These are phyloP conservation scores for Troilus luridus DNA, from an alignment of 2,888 invertebrate genomes.

Conservation along the genomic window DNA sequence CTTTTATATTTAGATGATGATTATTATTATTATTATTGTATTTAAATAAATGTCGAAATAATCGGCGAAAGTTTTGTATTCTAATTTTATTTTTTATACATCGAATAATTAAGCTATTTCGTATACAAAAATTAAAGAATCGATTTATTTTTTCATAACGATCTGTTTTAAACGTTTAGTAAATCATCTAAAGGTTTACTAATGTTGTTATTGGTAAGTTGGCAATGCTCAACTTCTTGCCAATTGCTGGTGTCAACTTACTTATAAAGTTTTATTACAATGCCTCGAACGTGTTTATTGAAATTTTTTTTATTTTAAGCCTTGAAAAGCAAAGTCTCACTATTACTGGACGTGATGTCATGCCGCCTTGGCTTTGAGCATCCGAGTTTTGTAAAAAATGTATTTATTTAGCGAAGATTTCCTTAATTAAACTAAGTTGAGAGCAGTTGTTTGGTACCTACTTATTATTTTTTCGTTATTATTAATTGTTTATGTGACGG, in stretches of 20 bases:
- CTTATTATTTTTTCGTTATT: background rate
- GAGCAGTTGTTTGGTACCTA: background rate
- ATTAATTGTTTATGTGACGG: background rate
- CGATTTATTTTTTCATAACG: background rate
- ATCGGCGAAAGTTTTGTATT: background rate
- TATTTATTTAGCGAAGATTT: background rate
- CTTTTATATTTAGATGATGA: background rate
- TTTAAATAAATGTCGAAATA: background rate
- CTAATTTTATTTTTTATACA: background rate
- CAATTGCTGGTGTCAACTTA: background rate
- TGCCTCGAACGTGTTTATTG: background rate
- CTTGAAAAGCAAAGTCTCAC: constrained; percentile 30
- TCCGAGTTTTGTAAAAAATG: background rate
- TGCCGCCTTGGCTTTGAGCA: background rate
- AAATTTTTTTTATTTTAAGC: constrained; percentile 16
- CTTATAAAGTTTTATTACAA: background rate
- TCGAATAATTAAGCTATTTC: background rate
- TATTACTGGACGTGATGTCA: constrained; percentile 29
- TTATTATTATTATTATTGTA: background rate
- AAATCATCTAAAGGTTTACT: background rate
- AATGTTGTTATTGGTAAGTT: background rate
- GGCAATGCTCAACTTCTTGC: background rate
- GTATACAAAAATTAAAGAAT: background rate
- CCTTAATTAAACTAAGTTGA: background rate
- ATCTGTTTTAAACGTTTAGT: background rate